Percentiles rank a stretch among this genome's conserved stretches.
These are phyloP conservation scores for Eupithecia vulgata DNA, from an alignment of 2,888 invertebrate genomes.

Conservation along the genomic window DNA sequence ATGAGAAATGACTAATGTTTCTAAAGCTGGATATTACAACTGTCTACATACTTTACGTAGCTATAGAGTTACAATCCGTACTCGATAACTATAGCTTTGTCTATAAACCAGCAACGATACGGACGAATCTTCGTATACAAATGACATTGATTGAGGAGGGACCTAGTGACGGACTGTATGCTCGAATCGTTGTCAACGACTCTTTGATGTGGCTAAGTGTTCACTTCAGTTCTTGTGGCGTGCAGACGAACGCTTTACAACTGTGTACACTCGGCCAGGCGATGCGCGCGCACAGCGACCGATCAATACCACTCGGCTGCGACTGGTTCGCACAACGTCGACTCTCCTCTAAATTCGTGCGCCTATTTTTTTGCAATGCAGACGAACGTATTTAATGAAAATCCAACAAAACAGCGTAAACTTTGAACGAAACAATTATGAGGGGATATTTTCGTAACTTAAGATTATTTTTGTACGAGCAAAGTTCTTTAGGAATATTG, in stretches of 20 bases:
- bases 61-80: too few species aligned
- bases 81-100: background rate
- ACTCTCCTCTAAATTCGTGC: conserved; percentile 71
- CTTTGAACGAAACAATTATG: conserved; percentile 52
- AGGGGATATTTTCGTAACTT: conserved; percentile 28
- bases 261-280: conserved; percentile 76
- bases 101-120: background rate
- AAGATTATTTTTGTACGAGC: conserved; percentile 12
- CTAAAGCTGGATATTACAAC: conserved; percentile 31
- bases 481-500: conserved; percentile 47
- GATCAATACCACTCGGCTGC: conserved; percentile 78
- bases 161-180: conserved; percentile 26
- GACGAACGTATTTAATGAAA: conserved; percentile 61
- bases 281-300: conserved; percentile 81
- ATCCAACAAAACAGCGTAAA: conserved; percentile 53
- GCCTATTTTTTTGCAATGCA: conserved; percentile 70
- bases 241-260: conserved; percentile 69
- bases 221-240: conserved; percentile 72
- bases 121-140: conserved; percentile 7
- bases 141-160: conserved; percentile 20
- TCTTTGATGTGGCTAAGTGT: conserved; percentile 70
- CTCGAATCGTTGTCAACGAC: conserved; percentile 65
- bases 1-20: conserved; percentile 40
- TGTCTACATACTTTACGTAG: conserved; percentile 3
- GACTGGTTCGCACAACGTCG: conserved; percentile 75